A percentile compares a stretch with the other conserved stretches of the same genome.
These are phyloP conservation scores for Chloroceryle amazona DNA, from an alignment of 2,797 vertebrate genomes.

Conservation along the genomic window DNA sequence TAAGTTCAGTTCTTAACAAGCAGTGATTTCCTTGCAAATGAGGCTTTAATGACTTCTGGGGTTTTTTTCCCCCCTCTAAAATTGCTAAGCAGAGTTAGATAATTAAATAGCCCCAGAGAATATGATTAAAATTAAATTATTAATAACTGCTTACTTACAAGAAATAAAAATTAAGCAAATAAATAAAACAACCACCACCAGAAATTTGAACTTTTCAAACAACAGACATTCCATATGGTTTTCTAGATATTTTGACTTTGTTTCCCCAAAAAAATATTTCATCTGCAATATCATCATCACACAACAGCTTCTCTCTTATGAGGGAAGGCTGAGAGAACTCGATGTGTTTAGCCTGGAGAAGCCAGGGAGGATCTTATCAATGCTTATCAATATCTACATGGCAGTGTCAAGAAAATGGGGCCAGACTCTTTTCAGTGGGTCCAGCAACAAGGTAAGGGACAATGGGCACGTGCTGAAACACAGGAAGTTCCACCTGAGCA, in stretches of 20 bases:
- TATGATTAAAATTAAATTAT: neutral
- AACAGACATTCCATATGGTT: neutral
- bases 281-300: neutral
- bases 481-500: neutral
- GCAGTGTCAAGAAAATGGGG: neutral
- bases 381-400: neutral
- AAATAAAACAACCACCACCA: neutral
- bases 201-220: neutral
- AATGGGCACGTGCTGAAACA: neutral
- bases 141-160: neutral
- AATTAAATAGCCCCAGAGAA: neutral
- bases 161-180: neutral
- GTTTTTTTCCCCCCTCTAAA: neutral
- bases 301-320: neutral
- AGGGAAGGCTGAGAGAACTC: neutral
- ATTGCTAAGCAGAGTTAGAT: neutral
- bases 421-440: neutral
- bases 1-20: neutral
- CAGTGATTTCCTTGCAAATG: neutral
- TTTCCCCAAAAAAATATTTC: neutral
- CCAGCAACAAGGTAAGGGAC: neutral
- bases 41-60: neutral
- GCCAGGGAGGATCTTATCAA: neutral
- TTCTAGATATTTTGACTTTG: neutral
- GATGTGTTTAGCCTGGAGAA: neutral